A percentile compares a stretch with the other conserved stretches of the same genome.
Evolutionary conservation across 1,140 invertebrate species (phyloP).

Genomic region (Cyclargus thomasi): DNA sequence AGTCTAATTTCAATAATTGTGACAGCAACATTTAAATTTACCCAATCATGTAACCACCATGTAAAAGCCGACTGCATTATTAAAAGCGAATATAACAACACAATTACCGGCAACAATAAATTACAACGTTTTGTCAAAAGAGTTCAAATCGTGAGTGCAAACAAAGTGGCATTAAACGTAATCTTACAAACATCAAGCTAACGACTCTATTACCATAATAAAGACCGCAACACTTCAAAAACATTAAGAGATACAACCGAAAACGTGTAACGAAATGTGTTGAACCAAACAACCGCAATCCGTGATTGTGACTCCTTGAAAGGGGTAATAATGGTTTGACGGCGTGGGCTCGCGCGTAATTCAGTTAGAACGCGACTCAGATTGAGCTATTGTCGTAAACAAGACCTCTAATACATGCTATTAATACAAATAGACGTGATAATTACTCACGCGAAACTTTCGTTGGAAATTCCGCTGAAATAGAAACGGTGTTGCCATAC

Average conservation of each 20-base stretch:
- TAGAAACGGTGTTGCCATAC: conserved; percentile 3
- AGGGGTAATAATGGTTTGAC: conserved; percentile 62
- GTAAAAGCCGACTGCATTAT: background rate
- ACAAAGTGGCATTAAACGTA: conserved; percentile 31
- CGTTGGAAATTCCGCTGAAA: background rate
- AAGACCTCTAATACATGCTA: conserved; percentile 25
- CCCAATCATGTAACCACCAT: too few relatives aligned
- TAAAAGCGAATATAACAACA: background rate
- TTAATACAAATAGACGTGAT: conserved; percentile 12
- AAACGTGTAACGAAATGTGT: conserved; percentile 50
- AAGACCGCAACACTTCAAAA: conserved; percentile 43
- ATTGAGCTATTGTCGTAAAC: conserved; percentile 64
- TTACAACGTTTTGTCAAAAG: background rate
- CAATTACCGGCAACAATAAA: conserved; percentile 14
- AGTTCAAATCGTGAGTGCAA: conserved; percentile 12
- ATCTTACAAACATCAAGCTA: conserved; percentile 31
- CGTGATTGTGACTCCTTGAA: conserved; percentile 65
- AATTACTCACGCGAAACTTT: conserved; percentile 5
- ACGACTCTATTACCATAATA: conserved; percentile 34
- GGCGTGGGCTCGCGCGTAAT: conserved; percentile 59
- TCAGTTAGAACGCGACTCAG: conserved; percentile 53
- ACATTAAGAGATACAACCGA: conserved; percentile 54
- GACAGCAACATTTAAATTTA: too few relatives aligned
- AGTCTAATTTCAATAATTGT: too few relatives aligned
- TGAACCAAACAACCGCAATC: conserved; percentile 65